Base-by-base conservation (phyloP, 2,113 vertebrate species). In the Pterophyllum scalare region DNA sequence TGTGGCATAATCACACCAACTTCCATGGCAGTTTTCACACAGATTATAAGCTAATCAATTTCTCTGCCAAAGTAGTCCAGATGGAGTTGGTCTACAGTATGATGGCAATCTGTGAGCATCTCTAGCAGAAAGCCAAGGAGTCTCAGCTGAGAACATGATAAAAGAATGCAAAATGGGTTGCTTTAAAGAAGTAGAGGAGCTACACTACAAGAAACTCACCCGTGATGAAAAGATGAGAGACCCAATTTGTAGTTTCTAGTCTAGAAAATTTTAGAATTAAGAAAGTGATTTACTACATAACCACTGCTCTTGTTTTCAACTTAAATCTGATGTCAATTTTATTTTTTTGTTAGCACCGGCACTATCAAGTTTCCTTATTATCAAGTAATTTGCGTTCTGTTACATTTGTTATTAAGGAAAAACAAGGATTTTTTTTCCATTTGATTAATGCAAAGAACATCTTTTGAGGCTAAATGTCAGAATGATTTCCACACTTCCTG, bases 41-140 rank as follows among this genome's bases (percentile, higher is more conserved):
- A 81, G 84, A 88, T 43, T 79, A 92, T 80, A 88, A 90, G 80
- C 61, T 84, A 89, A 84, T 90, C 86, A 91, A 93, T 93, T 92
- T 88, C 75, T 70, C 70, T 61, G 82, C 64, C 84, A 77, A 70
- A 88, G 74, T 70, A 33, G 83, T 91, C 87, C 77, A 38, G 40
- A 61, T 89, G 86, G 89, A 91, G 65, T 91, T 89, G 67, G 75
- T 76, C 59, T 80, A 72, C 46, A 72, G 67, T 72, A 67, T 58
- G 82, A 87, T 80, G 91, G 77, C 84, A 93, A 89, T 83, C 85
- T 92, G 84, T 54, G 85, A 86, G 82, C 83, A 85, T 82, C 86
- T 81, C 59, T 3, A 80, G 83, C 70, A 79, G 57, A 83, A 75
- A 83, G 77, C 67, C 84, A 83, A 81, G 78, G 24, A 86, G 56